phyloP scores from a whole-genome alignment of 2,113 vertebrate genomes.

The Dolichotis patagonum region DNA sequence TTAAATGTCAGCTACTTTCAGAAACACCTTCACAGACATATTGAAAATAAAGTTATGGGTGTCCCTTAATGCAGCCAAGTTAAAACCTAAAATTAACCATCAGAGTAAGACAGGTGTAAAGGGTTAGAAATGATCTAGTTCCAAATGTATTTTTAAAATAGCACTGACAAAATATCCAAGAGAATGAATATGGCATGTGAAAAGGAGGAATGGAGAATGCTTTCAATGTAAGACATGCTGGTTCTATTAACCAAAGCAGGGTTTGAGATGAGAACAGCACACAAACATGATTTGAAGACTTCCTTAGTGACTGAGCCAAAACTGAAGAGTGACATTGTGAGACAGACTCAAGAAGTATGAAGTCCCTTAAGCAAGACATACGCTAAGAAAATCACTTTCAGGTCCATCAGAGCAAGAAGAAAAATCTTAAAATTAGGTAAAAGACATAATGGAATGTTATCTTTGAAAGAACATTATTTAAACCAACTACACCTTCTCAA shows the following conservation, averaged over 20 bases:
- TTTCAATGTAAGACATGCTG: background rate
- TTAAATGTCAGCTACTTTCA: background rate
- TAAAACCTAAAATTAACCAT: background rate
- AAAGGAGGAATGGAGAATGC: background rate
- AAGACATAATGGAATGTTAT: background rate
- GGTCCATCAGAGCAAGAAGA: background rate
- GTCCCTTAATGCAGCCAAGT: background rate
- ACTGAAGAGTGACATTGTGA: background rate
- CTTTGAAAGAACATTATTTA: conserved; percentile 27
- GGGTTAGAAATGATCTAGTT: background rate
- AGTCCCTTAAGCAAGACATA: background rate
- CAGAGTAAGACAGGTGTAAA: background rate
- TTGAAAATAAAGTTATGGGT: background rate
- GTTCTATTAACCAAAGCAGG: background rate
- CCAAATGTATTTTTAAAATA: background rate
- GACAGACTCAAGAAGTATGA: background rate
- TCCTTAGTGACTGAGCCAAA: background rate
- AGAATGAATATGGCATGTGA: background rate
- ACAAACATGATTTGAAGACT: background rate
- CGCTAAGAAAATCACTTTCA: background rate
- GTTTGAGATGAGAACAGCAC: background rate
- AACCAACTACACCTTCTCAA: background rate
- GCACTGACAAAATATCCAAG: background rate
- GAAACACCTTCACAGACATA: background rate
- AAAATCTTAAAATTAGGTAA: background rate